Evolutionary conservation across 1,140 invertebrate genomes (phyloP).

Genomic region (Sinella curviseta): DNA sequence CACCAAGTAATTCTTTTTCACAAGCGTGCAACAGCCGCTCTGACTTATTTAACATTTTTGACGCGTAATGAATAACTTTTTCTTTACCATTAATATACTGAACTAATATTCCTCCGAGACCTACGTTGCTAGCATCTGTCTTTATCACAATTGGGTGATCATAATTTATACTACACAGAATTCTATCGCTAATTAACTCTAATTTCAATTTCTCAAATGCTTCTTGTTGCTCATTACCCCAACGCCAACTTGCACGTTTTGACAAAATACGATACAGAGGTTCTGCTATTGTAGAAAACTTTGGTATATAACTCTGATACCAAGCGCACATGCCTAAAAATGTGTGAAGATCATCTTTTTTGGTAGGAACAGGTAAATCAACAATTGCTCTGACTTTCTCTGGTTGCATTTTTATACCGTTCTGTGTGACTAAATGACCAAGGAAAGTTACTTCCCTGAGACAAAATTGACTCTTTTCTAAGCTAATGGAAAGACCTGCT

Average conservation of each 20-base stretch:
- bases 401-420: constrained; percentile 46
- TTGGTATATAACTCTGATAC: constrained; percentile 34
- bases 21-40: constrained; percentile 23
- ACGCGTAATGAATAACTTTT: constrained; percentile 28
- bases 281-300: constrained; percentile 35
- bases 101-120: constrained; percentile 27
- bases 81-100: constrained; percentile 35
- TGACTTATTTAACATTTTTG: constrained; percentile 30
- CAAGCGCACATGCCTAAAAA: constrained; percentile 40
- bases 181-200: not conserved
- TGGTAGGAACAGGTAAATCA: constrained; percentile 44
- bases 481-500: constrained; percentile 54
- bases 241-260: constrained; percentile 28
- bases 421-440: constrained; percentile 46
- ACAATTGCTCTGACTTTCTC: constrained; percentile 41
- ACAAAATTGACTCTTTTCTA: constrained; percentile 54
- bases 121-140: constrained; percentile 28
- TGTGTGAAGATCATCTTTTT: constrained; percentile 16
- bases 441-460: constrained; percentile 48
- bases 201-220: constrained; percentile 47
- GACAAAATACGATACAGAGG: constrained; percentile 26
- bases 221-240: constrained; percentile 41
- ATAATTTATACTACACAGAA: constrained; percentile 13
- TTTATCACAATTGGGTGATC: not conserved
- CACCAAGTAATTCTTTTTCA: constrained; percentile 38